A percentile compares a stretch with the other conserved stretches of the same genome.
Evolutionary conservation across 2,888 invertebrate genomes (phyloP).

Genomic region (Drosophila atripex): DNA sequence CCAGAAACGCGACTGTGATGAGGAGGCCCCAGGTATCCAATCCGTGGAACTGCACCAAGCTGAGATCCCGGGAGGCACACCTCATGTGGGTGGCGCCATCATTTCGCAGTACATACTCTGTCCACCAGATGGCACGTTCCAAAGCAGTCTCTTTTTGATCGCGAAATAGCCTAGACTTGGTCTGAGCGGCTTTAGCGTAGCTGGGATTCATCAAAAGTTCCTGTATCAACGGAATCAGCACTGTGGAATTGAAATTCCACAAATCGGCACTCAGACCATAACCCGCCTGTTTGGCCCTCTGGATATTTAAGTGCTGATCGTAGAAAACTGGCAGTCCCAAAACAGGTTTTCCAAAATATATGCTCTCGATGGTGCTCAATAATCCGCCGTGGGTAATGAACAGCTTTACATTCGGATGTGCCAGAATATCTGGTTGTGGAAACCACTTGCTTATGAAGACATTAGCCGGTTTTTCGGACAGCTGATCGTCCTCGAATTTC

Average conservation of each 20-base stretch:
- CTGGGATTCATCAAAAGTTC: constrained; percentile 61
- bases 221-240: constrained; percentile 62
- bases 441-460: constrained; percentile 82
- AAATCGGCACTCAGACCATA: constrained; percentile 82
- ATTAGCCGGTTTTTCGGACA: constrained; percentile 73
- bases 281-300: constrained; percentile 83
- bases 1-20: background rate
- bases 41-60: constrained; percentile 69
- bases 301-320: constrained; percentile 85
- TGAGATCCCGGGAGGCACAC: constrained; percentile 78
- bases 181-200: constrained; percentile 55
- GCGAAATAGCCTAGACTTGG: constrained; percentile 68
- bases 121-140: constrained; percentile 81
- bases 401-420: constrained; percentile 84
- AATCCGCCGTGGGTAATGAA: constrained; percentile 85
- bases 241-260: constrained; percentile 75
- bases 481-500: constrained; percentile 82
- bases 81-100: constrained; percentile 82
- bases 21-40: constrained; percentile 72
- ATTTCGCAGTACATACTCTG: constrained; percentile 81
- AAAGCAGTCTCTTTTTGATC: constrained; percentile 80
- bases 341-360: constrained; percentile 84
- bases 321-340: constrained; percentile 85
- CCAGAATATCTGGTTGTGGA: constrained; percentile 83
- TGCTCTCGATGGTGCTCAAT: constrained; percentile 84